A percentile compares a stretch with the other conserved stretches of the same genome.
Evolutionary conservation across 2,797 vertebrate genomes (phyloP).

Genomic region (Anableps anableps): DNA sequence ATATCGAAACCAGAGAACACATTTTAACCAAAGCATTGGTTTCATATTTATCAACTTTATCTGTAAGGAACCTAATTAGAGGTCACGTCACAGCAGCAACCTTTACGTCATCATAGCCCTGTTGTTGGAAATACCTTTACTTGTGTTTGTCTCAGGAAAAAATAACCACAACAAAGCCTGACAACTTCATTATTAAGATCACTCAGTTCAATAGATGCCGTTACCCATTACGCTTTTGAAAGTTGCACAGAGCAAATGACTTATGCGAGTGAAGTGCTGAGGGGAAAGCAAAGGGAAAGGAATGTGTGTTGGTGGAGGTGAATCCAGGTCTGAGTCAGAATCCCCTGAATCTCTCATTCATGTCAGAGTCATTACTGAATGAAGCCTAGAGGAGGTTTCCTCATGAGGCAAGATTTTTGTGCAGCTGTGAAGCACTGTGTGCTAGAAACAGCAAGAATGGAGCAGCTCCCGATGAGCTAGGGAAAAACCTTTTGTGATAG

Average conservation of each 20-base stretch:
- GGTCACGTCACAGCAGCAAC: constrained; percentile 25
- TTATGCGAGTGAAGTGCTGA: constrained; percentile 24
- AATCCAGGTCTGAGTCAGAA: constrained; percentile 58
- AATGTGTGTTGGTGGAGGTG: constrained; percentile 2
- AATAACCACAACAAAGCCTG: constrained; percentile 57
- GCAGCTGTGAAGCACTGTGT: constrained; percentile 18
- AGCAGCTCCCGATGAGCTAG: neutral
- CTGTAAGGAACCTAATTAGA: constrained; percentile 22
- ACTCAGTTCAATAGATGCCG: constrained; percentile 54
- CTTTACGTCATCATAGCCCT: constrained; percentile 46
- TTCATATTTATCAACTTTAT: constrained; percentile 28
- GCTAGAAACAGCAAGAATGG: constrained; percentile 38
- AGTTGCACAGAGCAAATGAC: constrained; percentile 28
- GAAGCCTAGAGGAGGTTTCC: constrained; percentile 50
- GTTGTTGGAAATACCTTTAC: constrained; percentile 64
- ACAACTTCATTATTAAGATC: constrained; percentile 42
- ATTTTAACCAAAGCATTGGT: constrained; percentile 35
- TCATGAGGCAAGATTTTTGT: constrained; percentile 44
- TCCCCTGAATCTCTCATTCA: constrained; percentile 45
- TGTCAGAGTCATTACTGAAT: constrained; percentile 49
- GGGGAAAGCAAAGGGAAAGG: neutral
- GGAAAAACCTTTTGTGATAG: constrained; percentile 19
- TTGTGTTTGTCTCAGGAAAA: constrained; percentile 59
- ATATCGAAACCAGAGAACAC: constrained; percentile 45
- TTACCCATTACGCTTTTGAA: constrained; percentile 32